These are phyloP conservation scores for Characodon lateralis DNA, from an alignment of 2,797 vertebrate genomes.

Conservation along the genomic window DNA sequence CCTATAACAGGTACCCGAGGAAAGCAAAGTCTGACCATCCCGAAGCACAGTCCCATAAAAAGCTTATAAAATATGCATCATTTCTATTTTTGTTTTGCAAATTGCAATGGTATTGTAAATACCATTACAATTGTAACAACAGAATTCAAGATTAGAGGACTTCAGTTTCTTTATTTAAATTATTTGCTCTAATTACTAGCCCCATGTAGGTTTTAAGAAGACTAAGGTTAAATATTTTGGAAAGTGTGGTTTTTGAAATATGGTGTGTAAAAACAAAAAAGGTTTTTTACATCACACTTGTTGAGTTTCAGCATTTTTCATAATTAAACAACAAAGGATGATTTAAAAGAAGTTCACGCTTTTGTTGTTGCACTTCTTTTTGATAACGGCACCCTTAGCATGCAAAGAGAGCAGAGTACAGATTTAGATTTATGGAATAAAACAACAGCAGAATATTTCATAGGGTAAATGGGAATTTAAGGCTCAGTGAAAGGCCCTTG, in stretches of 20 bases:
- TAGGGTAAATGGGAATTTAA: constrained; percentile 57
- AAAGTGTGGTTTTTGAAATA: no score
- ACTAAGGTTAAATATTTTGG: no score
- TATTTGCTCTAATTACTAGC: no score
- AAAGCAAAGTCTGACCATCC: not conserved
- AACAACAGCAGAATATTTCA: constrained; percentile 66
- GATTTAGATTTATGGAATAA: constrained; percentile 62
- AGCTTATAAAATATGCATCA: not conserved
- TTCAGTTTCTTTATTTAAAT: no score
- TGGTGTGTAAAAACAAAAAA: no score
- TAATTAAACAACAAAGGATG: no score
- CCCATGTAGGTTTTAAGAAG: no score
- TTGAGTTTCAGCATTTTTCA: no score
- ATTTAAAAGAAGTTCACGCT: not conserved
- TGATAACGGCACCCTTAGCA: constrained; percentile 23
- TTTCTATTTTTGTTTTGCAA: not conserved
- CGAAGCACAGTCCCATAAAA: not conserved
- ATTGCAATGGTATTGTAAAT: not conserved
- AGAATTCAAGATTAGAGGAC: no score
- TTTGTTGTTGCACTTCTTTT: constrained; percentile 24
- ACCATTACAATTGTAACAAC: no score
- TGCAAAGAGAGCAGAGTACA: constrained; percentile 29
- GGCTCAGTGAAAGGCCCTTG: constrained; percentile 52
- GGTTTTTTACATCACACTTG: no score
- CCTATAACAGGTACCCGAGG: no score